Percentiles rank a stretch among this genome's conserved stretches.
phyloP scores from a whole-genome alignment of 2,797 vertebrate genomes.

The Poecilia picta region DNA sequence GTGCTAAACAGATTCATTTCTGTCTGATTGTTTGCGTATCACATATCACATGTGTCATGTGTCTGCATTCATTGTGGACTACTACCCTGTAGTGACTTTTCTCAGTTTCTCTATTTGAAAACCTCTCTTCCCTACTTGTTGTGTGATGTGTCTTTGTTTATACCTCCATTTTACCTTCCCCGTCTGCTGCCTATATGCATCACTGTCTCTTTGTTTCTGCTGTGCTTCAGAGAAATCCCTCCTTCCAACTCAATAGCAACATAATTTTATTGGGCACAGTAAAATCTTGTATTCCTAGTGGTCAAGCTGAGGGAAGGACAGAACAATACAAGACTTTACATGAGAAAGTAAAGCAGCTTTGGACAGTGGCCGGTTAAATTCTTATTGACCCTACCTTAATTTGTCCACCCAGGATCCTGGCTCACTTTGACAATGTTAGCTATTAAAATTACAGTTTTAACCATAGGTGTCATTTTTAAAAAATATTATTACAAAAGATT shows the following conservation, averaged over 20 bases:
- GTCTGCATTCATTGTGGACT: slow-evolving; percentile 44
- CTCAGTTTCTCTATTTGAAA: slow-evolving; percentile 20
- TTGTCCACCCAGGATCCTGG: neutral
- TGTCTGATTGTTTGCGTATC: neutral
- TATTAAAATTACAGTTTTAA: neutral
- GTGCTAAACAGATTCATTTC: neutral
- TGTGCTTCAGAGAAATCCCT: neutral
- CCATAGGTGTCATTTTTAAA: neutral
- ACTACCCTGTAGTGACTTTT: slow-evolving; percentile 23
- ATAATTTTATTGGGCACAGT: neutral
- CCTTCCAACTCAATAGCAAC: slow-evolving; percentile 14
- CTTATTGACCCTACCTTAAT: neutral
- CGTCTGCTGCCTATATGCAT: slow-evolving; percentile 34
- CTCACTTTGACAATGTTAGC: neutral
- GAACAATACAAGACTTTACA: slow-evolving; percentile 46
- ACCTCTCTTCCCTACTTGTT: neutral
- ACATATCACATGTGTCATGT: slow-evolving; percentile 32
- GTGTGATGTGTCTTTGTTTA: slow-evolving; percentile 23
- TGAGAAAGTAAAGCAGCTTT: slow-evolving; percentile 57
- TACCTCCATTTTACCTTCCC: slow-evolving; percentile 51
- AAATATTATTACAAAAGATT: neutral
- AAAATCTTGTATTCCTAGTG: neutral
- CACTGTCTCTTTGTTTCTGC: slow-evolving; percentile 20
- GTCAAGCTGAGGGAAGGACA: slow-evolving; percentile 33
- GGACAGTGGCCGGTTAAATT: neutral